Evolutionary conservation across 2,888 invertebrate genomes (phyloP).

Genomic region (Rhingia rostrata): DNA sequence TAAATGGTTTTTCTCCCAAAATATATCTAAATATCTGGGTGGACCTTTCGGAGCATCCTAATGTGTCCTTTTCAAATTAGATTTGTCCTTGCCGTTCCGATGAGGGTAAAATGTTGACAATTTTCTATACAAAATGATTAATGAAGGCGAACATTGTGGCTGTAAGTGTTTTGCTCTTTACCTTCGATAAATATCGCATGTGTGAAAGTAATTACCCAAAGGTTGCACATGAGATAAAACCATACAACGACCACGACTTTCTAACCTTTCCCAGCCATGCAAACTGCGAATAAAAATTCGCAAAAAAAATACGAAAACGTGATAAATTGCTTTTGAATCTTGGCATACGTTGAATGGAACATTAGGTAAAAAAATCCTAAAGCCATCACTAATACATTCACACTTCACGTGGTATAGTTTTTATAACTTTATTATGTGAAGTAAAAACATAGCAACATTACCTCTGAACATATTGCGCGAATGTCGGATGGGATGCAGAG

Average conservation of each 20-base stretch:
- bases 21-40: conserved; percentile 2
- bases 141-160: conserved; percentile 2
- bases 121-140: conserved; percentile 1
- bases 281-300: neutral
- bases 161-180: conserved; percentile 13
- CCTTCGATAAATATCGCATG: conserved; percentile 12
- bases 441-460: neutral
- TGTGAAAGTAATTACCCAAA: conserved; percentile 17
- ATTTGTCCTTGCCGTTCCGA: conserved; percentile 5
- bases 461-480: neutral
- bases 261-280: neutral
- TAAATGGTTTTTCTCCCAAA: conserved; percentile 22
- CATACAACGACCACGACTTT: neutral
- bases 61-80: conserved; percentile 19
- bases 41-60: neutral
- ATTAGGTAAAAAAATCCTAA: neutral
- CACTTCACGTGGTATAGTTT: neutral
- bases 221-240: conserved; percentile 2
- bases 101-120: conserved; percentile 18
- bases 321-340: conserved; percentile 17
- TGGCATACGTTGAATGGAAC: neutral
- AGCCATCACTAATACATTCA: neutral
- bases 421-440: neutral
- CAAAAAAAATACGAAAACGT: neutral
- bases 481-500: neutral